phyloP scores from a whole-genome alignment of 2,113 vertebrate species.

The Anas platyrhynchos region DNA sequence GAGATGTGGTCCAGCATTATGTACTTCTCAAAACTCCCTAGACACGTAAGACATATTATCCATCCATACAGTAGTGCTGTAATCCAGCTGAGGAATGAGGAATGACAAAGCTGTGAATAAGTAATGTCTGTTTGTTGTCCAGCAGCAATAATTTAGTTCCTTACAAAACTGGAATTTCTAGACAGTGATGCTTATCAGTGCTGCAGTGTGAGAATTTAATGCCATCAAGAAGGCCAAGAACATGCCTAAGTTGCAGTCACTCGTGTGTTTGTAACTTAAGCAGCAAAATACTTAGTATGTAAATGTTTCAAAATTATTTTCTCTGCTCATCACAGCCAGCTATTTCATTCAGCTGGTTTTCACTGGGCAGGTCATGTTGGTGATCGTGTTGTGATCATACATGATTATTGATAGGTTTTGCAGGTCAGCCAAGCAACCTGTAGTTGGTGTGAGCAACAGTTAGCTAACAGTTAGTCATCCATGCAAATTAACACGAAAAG shows the following conservation, averaged over 20 bases:
- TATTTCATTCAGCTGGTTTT: neutral
- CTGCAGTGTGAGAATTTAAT: neutral
- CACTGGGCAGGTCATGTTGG: neutral
- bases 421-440: neutral
- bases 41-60: neutral
- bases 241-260: neutral
- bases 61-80: neutral
- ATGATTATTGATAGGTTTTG: neutral
- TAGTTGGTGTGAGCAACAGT: neutral
- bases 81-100: neutral
- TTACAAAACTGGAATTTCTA: slow-evolving; percentile 16
- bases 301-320: neutral
- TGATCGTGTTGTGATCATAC: fast-evolving
- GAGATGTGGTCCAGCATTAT: neutral
- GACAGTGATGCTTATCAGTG: neutral
- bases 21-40: neutral
- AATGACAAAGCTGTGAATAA: neutral
- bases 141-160: neutral
- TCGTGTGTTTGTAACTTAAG: neutral
- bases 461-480: neutral
- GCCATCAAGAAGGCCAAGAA: neutral
- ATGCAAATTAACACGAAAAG: neutral
- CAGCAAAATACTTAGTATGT: neutral
- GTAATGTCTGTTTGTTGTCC: neutral
- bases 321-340: neutral